Percentiles rank a stretch among this genome's conserved stretches.
phyloP scores from a whole-genome alignment of 2,797 vertebrate genomes.

The Dendrocincla tyrannina region DNA sequence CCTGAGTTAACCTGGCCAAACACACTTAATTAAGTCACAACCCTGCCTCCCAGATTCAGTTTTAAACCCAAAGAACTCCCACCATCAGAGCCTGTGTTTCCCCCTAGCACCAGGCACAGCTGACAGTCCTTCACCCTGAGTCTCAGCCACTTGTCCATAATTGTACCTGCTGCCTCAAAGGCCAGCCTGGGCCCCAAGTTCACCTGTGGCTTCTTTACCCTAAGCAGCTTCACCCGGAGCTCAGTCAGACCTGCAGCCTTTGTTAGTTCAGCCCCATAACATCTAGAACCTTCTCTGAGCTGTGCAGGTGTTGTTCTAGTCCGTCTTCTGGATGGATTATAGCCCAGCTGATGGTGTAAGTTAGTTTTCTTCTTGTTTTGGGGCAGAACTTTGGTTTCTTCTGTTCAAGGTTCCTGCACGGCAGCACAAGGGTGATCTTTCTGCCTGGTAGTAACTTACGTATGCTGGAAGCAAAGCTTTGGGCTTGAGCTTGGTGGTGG shows the following conservation, averaged over 20 bases:
- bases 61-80: background rate
- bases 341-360: background rate
- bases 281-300: background rate
- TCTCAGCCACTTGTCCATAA: too few relatives aligned
- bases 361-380: background rate
- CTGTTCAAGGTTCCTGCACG: background rate
- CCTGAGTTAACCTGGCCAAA: background rate
- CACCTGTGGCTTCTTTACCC: accelerated
- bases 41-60: background rate
- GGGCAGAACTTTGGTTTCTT: background rate
- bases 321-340: background rate
- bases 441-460: background rate
- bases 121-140: background rate
- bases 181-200: background rate
- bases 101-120: background rate
- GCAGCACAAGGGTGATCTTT: background rate
- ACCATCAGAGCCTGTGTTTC: background rate
- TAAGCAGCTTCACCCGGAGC: background rate
- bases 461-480: background rate
- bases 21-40: background rate
- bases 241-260: background rate
- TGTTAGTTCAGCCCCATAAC: background rate
- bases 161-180: background rate
- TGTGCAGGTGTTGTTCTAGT: accelerated
- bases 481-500: background rate